Percentiles rank a stretch among this genome's conserved stretches.
phyloP scores from a whole-genome alignment of 2,797 vertebrate species.

The Amniataba percoides region DNA sequence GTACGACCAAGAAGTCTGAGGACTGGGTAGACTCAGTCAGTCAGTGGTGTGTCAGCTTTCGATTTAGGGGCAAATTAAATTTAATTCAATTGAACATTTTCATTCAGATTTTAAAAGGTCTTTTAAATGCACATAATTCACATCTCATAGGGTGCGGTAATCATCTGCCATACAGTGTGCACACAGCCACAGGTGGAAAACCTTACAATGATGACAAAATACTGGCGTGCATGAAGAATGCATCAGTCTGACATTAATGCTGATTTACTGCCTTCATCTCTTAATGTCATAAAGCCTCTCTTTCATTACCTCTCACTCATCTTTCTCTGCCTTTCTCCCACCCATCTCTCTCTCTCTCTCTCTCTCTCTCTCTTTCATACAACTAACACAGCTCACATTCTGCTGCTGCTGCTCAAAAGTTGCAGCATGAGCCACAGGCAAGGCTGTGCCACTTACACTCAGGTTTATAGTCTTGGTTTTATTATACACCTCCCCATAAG shows the following conservation, averaged over 20 bases:
- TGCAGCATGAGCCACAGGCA: constrained; percentile 63
- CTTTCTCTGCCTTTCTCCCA: neutral
- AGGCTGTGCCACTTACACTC: constrained; percentile 77
- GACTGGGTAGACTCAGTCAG: constrained; percentile 27
- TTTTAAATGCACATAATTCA: constrained; percentile 2
- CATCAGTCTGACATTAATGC: constrained; percentile 40
- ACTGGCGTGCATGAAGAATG: constrained; percentile 21
- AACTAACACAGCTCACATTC: constrained; percentile 28
- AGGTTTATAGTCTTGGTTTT: constrained; percentile 78
- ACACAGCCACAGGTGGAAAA: constrained; percentile 27
- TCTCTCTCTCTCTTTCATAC: constrained; percentile 1
- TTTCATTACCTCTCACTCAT: constrained; percentile 34
- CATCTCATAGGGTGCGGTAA: neutral
- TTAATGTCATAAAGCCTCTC: constrained; percentile 53
- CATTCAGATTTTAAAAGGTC: neutral
- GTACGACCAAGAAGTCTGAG: constrained; percentile 21
- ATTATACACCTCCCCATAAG: constrained; percentile 78
- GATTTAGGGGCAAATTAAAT: neutral
- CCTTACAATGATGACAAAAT: constrained; percentile 24
- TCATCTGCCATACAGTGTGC: neutral
- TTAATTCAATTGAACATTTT: neutral
- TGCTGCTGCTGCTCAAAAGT: constrained; percentile 60
- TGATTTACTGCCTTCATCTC: constrained; percentile 60
- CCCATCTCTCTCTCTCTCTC: neutral
- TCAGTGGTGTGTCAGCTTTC: constrained; percentile 17